A percentile compares a stretch with the other conserved stretches of the same genome.
These are phyloP conservation scores for Corbicula japonica DNA, from an alignment of 2,888 invertebrate genomes.

Conservation along the genomic window DNA sequence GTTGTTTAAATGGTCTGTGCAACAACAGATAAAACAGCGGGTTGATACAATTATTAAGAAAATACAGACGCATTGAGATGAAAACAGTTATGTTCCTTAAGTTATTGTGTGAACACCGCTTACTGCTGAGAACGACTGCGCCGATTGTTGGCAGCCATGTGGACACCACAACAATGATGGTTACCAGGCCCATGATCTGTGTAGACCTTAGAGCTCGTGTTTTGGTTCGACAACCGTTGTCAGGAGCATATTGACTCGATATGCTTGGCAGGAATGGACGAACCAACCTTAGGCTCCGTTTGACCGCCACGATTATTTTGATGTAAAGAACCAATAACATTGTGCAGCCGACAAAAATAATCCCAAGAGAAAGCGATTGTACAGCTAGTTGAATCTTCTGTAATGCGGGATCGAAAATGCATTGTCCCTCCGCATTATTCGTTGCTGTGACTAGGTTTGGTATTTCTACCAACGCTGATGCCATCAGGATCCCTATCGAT, in stretches of 20 bases:
- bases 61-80: too few relatives aligned
- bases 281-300: not conserved
- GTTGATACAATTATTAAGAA: too few relatives aligned
- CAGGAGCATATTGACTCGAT: too few relatives aligned
- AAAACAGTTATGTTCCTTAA: too few relatives aligned
- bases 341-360: not conserved
- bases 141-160: conserved; percentile 1
- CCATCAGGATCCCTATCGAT: not conserved
- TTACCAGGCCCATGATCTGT: not conserved
- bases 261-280: not conserved
- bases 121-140: too few relatives aligned
- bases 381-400: not conserved
- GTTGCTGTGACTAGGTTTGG: not conserved
- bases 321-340: not conserved
- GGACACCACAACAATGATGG: not conserved
- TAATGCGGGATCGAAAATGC: not conserved
- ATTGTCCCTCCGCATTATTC: not conserved
- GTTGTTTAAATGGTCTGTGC: too few relatives aligned
- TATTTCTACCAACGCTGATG: not conserved
- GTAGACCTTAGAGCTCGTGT: not conserved
- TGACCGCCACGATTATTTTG: not conserved
- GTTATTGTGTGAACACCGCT: too few relatives aligned
- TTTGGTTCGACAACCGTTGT: not conserved
- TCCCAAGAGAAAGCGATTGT: not conserved
- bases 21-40: too few relatives aligned